phyloP scores from a whole-genome alignment of 2,797 vertebrate species.

The Pipistrellus pygmaeus region DNA sequence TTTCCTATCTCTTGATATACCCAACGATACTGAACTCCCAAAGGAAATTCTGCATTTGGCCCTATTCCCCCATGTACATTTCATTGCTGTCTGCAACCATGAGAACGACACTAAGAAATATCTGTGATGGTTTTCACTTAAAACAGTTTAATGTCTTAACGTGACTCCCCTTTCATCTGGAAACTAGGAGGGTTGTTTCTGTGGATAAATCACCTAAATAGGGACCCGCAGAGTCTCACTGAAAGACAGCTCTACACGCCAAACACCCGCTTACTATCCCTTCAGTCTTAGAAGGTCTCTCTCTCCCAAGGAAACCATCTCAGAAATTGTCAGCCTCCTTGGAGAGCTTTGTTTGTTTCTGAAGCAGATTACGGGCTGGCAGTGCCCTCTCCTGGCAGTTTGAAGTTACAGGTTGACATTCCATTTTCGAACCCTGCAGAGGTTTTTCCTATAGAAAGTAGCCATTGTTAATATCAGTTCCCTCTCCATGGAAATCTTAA shows the following conservation, averaged over 20 bases:
- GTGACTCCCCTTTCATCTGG: not conserved
- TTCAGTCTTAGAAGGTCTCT: not conserved
- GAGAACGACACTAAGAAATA: not conserved
- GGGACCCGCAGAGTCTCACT: not conserved
- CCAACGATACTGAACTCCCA: not conserved
- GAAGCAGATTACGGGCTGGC: not conserved
- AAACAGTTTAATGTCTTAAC: not conserved
- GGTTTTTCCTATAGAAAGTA: not conserved
- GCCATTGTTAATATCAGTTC: not conserved
- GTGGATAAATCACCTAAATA: not conserved
- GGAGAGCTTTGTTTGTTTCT: not conserved
- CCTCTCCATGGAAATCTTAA: not conserved
- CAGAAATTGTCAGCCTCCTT: not conserved
- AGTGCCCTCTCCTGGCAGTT: conserved; percentile 65
- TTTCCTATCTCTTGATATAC: not conserved
- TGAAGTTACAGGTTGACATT: not conserved
- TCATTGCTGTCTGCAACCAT: not conserved
- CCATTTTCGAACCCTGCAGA: not conserved
- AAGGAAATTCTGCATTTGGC: not conserved
- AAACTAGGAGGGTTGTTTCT: conserved; percentile 4
- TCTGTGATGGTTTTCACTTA: not conserved
- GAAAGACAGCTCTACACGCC: not conserved
- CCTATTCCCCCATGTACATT: not conserved
- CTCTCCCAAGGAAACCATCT: conserved; percentile 4
- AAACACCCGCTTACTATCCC: not conserved